Conservation (phyloP, 2,113 vertebrate species). For the Dromiciops gliroides region DNA sequence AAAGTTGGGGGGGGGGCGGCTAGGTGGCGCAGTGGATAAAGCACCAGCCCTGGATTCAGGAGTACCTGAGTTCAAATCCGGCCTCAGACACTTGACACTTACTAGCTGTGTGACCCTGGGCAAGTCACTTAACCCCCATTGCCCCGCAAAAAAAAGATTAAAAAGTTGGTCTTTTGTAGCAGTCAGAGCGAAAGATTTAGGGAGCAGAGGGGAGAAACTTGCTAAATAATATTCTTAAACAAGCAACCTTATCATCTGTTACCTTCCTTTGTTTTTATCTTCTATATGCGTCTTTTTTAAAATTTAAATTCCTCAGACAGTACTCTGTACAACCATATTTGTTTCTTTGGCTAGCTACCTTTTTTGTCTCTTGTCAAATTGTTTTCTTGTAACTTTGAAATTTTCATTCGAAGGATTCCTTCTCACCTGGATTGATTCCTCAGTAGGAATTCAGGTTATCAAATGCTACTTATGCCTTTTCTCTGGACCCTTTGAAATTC, state of each 20-base stretch:
- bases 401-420: not conserved
- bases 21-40: no score
- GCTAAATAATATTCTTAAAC: not conserved
- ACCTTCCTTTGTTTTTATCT: not conserved
- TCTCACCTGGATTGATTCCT: no score
- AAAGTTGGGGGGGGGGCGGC: no score
- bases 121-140: no score
- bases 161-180: not conserved
- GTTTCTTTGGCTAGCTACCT: not conserved
- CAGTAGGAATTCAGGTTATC: not conserved
- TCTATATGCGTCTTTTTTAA: not conserved
- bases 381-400: not conserved
- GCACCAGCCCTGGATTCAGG: no score
- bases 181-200: not conserved
- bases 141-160: no score
- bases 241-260: not conserved
- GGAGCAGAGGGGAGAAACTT: not conserved
- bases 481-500: not conserved
- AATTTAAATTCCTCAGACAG: not conserved
- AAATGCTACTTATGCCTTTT: not conserved
- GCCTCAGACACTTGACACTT: no score
- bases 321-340: not conserved
- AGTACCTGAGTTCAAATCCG: no score
- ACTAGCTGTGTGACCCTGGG: no score
- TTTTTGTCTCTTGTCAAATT: not conserved